These are phyloP conservation scores for Sebastes steindachneri DNA, from an alignment of 2,797 vertebrate genomes.

Conservation along the genomic window DNA sequence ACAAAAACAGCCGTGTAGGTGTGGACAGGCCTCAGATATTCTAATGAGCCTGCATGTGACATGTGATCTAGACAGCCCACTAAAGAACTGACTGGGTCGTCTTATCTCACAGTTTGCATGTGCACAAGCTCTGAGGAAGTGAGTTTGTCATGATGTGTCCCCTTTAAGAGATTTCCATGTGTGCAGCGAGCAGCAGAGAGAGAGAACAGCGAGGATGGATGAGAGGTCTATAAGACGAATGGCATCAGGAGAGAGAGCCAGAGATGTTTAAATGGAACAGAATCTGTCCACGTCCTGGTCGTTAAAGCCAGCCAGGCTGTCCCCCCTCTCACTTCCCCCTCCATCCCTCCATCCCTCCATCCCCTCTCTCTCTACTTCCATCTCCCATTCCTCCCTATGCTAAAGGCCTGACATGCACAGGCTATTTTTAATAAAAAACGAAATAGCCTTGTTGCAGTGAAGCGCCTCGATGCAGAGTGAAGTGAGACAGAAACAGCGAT, in stretches of 20 bases:
- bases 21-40: too few species aligned
- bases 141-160: not conserved
- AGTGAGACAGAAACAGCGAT: slow-evolving; percentile 82
- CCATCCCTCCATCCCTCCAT: not conserved
- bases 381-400: slow-evolving; percentile 55
- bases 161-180: slow-evolving; percentile 45
- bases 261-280: slow-evolving; percentile 67
- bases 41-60: too few species aligned
- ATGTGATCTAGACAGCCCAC: too few species aligned
- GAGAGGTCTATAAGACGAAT: slow-evolving; percentile 53
- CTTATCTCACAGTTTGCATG: too few species aligned
- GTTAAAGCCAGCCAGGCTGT: slow-evolving; percentile 43
- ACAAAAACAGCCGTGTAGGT: too few species aligned
- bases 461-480: slow-evolving; percentile 68
- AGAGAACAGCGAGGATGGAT: slow-evolving; percentile 15
- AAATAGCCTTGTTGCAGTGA: slow-evolving; percentile 68
- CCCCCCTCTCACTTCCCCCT: not conserved
- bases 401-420: slow-evolving; percentile 75
- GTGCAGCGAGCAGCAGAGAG: slow-evolving; percentile 17
- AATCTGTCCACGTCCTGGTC: slow-evolving; percentile 58
- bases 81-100: too few species aligned
- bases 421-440: slow-evolving; percentile 82
- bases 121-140: not conserved
- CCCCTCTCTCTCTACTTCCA: slow-evolving; percentile 22
- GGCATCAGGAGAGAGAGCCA: slow-evolving; percentile 49